These are phyloP conservation scores for Hybognathus amarus DNA, from an alignment of 2,797 vertebrate species.

Conservation along the genomic window DNA sequence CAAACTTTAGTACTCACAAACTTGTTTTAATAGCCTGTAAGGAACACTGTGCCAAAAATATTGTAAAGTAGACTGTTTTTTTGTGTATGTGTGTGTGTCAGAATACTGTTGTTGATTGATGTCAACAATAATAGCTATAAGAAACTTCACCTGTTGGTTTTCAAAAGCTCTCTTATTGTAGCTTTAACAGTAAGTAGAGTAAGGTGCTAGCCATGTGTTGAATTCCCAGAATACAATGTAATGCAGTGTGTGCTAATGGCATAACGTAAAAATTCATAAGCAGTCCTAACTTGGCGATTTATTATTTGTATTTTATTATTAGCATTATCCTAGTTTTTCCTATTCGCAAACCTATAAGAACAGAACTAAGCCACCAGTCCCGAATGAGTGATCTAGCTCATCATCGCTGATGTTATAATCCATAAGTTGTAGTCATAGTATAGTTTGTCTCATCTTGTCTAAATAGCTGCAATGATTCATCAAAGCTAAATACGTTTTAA, in stretches of 20 bases:
- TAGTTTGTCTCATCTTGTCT: constrained; percentile 20
- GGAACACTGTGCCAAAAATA: not conserved
- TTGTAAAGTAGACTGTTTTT: too few relatives aligned
- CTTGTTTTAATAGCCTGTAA: not conserved
- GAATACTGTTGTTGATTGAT: not conserved
- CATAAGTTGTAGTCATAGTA: not conserved
- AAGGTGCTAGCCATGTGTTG: not conserved
- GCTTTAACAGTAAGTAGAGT: not conserved
- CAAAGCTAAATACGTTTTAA: constrained; percentile 46
- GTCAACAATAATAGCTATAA: not conserved
- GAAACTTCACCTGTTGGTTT: not conserved
- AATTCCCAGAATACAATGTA: not conserved
- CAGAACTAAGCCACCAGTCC: not conserved
- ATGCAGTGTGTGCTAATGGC: not conserved
- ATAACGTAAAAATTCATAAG: not conserved
- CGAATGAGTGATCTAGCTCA: not conserved
- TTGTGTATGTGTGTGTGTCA: too few relatives aligned
- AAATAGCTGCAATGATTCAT: constrained; percentile 39
- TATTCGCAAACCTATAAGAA: not conserved
- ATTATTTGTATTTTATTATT: not conserved
- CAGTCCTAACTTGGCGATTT: not conserved
- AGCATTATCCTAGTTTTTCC: not conserved
- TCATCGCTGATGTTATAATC: not conserved
- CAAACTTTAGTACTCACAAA: not conserved
- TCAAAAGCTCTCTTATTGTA: constrained; percentile 11